Evolutionary conservation across 2,888 invertebrate species (phyloP).

Genomic region (Dryobotodes eremita): DNA sequence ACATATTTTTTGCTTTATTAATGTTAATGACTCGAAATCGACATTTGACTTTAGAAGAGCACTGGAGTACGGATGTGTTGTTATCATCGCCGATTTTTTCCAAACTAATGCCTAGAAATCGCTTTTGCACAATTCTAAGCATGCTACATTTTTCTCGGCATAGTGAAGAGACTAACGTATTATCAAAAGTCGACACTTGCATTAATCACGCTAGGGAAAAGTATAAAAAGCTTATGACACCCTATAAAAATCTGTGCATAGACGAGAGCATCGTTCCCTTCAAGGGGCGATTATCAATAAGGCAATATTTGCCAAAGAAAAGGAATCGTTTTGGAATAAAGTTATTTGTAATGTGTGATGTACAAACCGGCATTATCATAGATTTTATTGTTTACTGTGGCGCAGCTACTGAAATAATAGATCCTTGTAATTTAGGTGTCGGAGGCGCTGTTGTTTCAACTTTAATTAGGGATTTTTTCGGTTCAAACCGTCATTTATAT

Average conservation of each 20-base stretch:
- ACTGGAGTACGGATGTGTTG: conserved; percentile 57
- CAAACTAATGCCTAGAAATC: conserved; percentile 53
- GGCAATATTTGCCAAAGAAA: conserved; percentile 57
- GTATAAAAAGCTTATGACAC: conserved; percentile 29
- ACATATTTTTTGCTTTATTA: conserved; percentile 48
- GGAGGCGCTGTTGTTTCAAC: conserved; percentile 50
- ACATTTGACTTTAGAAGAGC: conserved; percentile 51
- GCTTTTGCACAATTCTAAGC: conserved; percentile 54
- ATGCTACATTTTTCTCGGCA: conserved; percentile 30
- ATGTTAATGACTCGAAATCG: conserved; percentile 54
- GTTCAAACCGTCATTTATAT: conserved; percentile 51
- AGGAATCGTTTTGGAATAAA: conserved; percentile 57
- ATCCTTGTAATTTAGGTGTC: conserved; percentile 46
- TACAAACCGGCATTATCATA: conserved; percentile 52
- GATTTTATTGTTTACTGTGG: conserved; percentile 65
- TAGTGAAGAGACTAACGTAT: conserved; percentile 28
- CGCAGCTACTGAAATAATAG: conserved; percentile 46
- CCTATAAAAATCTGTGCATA: conserved; percentile 40
- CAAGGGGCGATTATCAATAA: conserved; percentile 50
- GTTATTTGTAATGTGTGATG: conserved; percentile 58
- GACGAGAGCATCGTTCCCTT: conserved; percentile 54
- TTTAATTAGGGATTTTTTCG: conserved; percentile 46
- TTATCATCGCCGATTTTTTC: conserved; percentile 47
- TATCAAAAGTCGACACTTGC: conserved; percentile 40
- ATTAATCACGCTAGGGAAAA: conserved; percentile 44